Conservation (phyloP, 2,888 invertebrate genomes). For the Dryobotodes eremita region DNA sequence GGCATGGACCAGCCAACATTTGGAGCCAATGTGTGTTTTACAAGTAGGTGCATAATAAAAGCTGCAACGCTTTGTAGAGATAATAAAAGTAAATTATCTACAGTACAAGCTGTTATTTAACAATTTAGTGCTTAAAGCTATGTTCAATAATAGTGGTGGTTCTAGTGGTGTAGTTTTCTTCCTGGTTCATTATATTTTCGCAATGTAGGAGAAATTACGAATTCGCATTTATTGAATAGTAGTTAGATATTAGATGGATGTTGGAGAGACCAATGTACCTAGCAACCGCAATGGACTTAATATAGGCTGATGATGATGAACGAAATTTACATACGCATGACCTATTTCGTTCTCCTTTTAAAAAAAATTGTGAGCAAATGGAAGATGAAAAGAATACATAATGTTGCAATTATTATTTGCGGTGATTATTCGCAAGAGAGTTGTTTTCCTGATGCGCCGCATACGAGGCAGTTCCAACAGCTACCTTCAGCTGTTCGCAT, state of each 20-base stretch:
- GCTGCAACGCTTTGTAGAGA: slow-evolving; percentile 32
- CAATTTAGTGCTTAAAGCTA: slow-evolving; percentile 43
- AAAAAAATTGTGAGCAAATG: not conserved
- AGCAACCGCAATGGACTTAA: not conserved
- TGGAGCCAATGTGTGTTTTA: slow-evolving; percentile 15
- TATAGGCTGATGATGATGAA: too few species aligned
- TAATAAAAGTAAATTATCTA: slow-evolving; percentile 47
- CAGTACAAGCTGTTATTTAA: slow-evolving; percentile 31
- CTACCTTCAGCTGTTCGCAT: too few species aligned
- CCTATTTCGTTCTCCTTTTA: rapidly evolving
- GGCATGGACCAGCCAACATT: slow-evolving; percentile 10
- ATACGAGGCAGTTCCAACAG: too few species aligned
- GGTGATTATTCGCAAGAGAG: too few species aligned
- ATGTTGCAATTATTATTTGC: too few species aligned
- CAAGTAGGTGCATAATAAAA: slow-evolving; percentile 3
- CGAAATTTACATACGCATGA: not conserved
- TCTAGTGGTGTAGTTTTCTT: slow-evolving; percentile 30
- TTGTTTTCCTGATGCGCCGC: too few species aligned
- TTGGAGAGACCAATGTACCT: not conserved
- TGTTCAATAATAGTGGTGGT: slow-evolving; percentile 40
- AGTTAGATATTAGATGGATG: not conserved
- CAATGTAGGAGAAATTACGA: slow-evolving; percentile 24
- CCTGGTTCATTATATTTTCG: slow-evolving; percentile 28
- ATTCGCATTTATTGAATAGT: not conserved
- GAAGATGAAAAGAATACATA: not conserved